These are phyloP conservation scores for Ormyrus labotus DNA, from an alignment of 2,888 invertebrate species.

Conservation along the genomic window DNA sequence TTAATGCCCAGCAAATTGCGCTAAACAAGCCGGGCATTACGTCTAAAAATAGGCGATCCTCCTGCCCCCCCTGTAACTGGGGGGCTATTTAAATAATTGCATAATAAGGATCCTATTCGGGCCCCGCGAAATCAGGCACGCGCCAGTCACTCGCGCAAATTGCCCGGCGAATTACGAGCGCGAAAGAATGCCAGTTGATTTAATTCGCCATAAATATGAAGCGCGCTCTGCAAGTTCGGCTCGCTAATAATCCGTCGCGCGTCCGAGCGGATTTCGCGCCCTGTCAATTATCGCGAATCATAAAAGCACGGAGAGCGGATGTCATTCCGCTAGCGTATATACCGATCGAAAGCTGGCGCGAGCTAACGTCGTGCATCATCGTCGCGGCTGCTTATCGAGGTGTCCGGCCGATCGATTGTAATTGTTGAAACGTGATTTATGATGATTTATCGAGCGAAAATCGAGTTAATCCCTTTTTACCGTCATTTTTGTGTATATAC, in stretches of 20 bases:
- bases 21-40: slow-evolving; percentile 46
- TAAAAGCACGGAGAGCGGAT: not conserved
- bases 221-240: too few relatives aligned
- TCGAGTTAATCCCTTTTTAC: not conserved
- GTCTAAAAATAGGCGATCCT: slow-evolving; percentile 8
- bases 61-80: not conserved
- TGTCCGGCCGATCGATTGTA: slow-evolving; percentile 40
- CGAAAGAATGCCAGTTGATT: not conserved
- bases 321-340: not conserved
- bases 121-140: not conserved
- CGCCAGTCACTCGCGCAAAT: slow-evolving; percentile 43
- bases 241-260: not conserved
- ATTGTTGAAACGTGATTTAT: slow-evolving; percentile 29
- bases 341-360: slow-evolving; percentile 4
- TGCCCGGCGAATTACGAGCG: slow-evolving; percentile 15
- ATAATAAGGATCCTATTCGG: slow-evolving; percentile 44
- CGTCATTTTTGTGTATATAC: not conserved
- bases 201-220: slow-evolving; percentile 5
- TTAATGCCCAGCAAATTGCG: slow-evolving; percentile 13
- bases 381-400: slow-evolving; percentile 8
- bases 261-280: not conserved
- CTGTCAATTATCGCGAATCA: not conserved
- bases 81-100: slow-evolving; percentile 44
- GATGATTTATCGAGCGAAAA: slow-evolving; percentile 32
- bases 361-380: slow-evolving; percentile 12